Evolutionary conservation across 1,140 invertebrate genomes (phyloP), one percentile per base, ranked within the genome.

Genomic region (Spodoptera frugiperda): DNA sequence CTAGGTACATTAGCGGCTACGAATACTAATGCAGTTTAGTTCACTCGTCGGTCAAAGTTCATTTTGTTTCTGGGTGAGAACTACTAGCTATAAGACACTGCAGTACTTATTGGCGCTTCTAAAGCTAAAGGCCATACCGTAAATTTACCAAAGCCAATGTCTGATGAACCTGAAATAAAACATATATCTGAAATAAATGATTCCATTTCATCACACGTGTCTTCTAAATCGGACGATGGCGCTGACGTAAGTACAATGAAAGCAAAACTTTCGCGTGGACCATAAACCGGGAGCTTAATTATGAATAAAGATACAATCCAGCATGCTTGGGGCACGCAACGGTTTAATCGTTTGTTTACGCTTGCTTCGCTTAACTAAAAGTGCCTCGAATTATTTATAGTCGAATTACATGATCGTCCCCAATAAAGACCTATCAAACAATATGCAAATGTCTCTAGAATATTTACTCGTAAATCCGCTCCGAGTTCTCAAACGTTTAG

Each of bases 271-370:
- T 82, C 76, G 77, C 80, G 76, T 83, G 82, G 71, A 75, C 59
- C 63, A 81, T 80, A 83, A 81, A 81, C 77, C 59, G 72, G 79
- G 72, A 39, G 39, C 59, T 82, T 57, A 49, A 79, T 83, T 30
- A 78, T 57, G 78, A 76, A 82, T 79, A 80, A 83, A 80, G 74
- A 79, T 78, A 82, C 44, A 61, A 79, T 75, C 78, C 68, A 78
- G 79, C 81, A 84, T 81, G 78, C 79, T 82, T 81, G 54, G 70
- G 72, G 78, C 91, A 91, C 91, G 91, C 90, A 89, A 90, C 72
- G 76, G 54, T 81, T 87, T 87, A 91, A 89, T 91, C 82, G 81
- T 91, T 89, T 87, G 88, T 93, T 91, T 91, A 91, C 87, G 90
- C 90, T 90, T 89, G 84, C 84, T 89, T 84, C 75, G 75, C 81